These are phyloP conservation scores for Galerucella pusilla DNA, from an alignment of 2,888 invertebrate genomes.

Conservation along the genomic window DNA sequence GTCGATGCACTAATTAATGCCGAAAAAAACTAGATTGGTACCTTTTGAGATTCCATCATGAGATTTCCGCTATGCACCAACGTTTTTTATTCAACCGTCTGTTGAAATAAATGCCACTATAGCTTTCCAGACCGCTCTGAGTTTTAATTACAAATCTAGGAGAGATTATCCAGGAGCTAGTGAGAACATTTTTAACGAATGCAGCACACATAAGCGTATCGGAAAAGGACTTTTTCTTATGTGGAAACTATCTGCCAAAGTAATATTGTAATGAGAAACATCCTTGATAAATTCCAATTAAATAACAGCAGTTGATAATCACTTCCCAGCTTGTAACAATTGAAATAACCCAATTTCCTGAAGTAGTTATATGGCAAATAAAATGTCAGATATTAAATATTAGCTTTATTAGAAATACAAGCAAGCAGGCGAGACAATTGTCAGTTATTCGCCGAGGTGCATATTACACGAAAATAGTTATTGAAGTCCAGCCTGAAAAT, in stretches of 20 bases:
- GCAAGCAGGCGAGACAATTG: no score
- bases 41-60: constrained; percentile 17
- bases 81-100: constrained; percentile 18
- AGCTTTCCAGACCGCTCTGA: constrained; percentile 15
- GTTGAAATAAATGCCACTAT: constrained; percentile 14
- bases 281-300: no score
- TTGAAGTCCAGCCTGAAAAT: no score
- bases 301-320: no score
- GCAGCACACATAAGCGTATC: constrained; percentile 15
- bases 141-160: constrained; percentile 18
- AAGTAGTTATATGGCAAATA: no score
- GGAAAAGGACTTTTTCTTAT: background rate
- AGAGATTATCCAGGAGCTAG: constrained; percentile 15
- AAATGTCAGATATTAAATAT: no score
- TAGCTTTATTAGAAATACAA: no score
- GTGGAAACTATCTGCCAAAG: background rate
- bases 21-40: constrained; percentile 18
- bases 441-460: no score
- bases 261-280: no score
- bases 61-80: constrained; percentile 17
- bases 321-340: no score
- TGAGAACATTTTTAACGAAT: background rate
- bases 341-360: no score
- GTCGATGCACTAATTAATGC: constrained; percentile 10
- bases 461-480: no score